These are phyloP conservation scores for Mechanitis mazaeus DNA, from an alignment of 2,888 invertebrate genomes.

Conservation along the genomic window DNA sequence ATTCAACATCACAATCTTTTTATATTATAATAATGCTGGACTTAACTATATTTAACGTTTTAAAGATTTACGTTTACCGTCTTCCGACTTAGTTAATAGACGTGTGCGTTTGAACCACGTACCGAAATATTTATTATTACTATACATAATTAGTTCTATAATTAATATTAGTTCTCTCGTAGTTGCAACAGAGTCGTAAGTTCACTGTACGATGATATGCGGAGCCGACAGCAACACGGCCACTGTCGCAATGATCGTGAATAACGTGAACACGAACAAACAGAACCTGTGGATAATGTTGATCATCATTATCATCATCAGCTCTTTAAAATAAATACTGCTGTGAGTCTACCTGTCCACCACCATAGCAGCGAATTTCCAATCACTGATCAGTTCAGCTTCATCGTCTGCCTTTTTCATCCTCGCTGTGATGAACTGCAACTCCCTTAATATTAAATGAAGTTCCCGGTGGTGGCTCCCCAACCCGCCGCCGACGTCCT, in stretches of 20 bases:
- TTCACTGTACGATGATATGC: constrained; percentile 94
- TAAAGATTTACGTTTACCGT: constrained; percentile 55
- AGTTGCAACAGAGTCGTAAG: constrained; percentile 30
- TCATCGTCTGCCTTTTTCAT: constrained; percentile 97
- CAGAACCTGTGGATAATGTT: constrained; percentile 82
- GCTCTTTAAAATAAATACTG: neutral
- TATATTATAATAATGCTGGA: constrained; percentile 61
- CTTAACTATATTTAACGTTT: constrained; percentile 54
- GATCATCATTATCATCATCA: constrained; percentile 5
- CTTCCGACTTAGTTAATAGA: constrained; percentile 58
- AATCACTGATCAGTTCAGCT: constrained; percentile 94
- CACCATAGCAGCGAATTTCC: constrained; percentile 99
- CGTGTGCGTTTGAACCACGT: constrained; percentile 74
- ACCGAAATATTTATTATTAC: constrained; percentile 37
- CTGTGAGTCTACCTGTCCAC: constrained; percentile 84
- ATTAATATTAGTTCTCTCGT: constrained; percentile 69
- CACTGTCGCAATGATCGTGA: constrained; percentile 94
- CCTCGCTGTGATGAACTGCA: constrained; percentile 95
- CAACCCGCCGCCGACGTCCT: constrained; percentile 79
- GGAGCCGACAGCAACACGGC: constrained; percentile 94
- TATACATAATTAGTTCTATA: constrained; percentile 42
- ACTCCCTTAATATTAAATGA: constrained; percentile 92
- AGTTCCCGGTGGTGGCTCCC: constrained; percentile 89
- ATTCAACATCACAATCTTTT: constrained; percentile 72
- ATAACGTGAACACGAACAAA: constrained; percentile 95